These are phyloP conservation scores for Macroglossus sobrinus DNA, from an alignment of 2,113 vertebrate genomes.

Conservation along the genomic window DNA sequence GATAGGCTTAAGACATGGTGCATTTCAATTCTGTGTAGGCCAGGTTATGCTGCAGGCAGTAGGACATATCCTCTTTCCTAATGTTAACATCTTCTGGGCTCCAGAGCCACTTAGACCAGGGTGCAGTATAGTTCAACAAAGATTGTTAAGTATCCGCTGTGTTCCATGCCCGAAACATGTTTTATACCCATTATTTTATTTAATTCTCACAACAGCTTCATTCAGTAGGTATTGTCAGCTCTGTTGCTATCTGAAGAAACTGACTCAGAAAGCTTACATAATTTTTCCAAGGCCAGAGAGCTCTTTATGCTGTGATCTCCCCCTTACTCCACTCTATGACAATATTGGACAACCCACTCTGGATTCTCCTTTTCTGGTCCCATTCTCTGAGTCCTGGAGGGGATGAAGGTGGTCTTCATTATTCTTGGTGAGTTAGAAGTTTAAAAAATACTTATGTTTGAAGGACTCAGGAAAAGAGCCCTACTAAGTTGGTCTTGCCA, in stretches of 20 bases:
- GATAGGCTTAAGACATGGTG: background rate
- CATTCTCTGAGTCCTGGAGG: background rate
- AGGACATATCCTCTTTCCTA: background rate
- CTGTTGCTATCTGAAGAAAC: background rate
- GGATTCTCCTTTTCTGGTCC: background rate
- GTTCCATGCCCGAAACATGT: background rate
- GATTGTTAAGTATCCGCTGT: background rate
- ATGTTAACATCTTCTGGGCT: background rate
- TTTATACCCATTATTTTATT: background rate
- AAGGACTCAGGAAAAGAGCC: background rate
- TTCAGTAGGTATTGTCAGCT: background rate
- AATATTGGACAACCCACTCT: background rate
- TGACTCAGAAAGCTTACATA: background rate
- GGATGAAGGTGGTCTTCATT: background rate
- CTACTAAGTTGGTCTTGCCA: background rate
- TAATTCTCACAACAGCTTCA: background rate
- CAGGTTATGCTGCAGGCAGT: background rate
- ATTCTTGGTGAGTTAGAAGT: background rate
- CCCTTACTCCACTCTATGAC: background rate
- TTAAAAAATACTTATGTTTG: background rate
- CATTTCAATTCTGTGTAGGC: background rate
- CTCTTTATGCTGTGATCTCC: background rate
- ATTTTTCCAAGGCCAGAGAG: background rate
- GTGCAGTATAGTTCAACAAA: background rate
- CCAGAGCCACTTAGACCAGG: background rate